phyloP scores from a whole-genome alignment of 1,140 invertebrate species.

The Neoseiulus cucumeris region DNA sequence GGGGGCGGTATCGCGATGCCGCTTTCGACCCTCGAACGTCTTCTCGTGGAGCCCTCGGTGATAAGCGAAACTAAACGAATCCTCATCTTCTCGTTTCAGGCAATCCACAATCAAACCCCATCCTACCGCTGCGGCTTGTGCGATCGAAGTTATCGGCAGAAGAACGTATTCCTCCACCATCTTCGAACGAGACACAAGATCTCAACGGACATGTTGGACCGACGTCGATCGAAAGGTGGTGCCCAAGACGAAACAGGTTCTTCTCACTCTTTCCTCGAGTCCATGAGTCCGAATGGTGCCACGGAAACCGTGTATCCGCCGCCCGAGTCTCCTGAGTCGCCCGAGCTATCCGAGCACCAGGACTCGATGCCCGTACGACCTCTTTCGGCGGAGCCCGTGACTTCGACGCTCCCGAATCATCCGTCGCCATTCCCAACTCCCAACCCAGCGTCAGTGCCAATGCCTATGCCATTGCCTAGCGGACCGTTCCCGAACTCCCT shows the following conservation, averaged over 20 bases:
- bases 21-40: too few relatives aligned
- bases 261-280: neutral
- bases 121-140: conserved; percentile 13
- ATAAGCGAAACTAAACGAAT: too few relatives aligned
- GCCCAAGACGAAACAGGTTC: conserved; percentile 8
- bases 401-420: neutral
- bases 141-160: conserved; percentile 14
- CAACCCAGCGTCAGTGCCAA: too few relatives aligned
- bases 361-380: neutral
- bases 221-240: conserved; percentile 8
- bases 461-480: neutral
- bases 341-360: neutral
- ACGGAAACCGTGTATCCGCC: conserved; percentile 4
- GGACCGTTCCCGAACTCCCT: neutral
- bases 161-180: conserved; percentile 16
- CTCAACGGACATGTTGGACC: conserved; percentile 13
- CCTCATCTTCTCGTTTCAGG: neutral
- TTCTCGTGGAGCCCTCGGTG: too few relatives aligned
- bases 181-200: conserved; percentile 12
- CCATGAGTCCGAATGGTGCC: neutral
- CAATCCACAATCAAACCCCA: conserved; percentile 5
- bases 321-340: neutral
- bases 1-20: too few relatives aligned
- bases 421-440: too few relatives aligned
- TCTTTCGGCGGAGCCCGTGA: neutral